A percentile compares a stretch with the other conserved stretches of the same genome.
Conservation (phyloP, 2,888 invertebrate species). For the Orthonevra nobilis region DNA sequence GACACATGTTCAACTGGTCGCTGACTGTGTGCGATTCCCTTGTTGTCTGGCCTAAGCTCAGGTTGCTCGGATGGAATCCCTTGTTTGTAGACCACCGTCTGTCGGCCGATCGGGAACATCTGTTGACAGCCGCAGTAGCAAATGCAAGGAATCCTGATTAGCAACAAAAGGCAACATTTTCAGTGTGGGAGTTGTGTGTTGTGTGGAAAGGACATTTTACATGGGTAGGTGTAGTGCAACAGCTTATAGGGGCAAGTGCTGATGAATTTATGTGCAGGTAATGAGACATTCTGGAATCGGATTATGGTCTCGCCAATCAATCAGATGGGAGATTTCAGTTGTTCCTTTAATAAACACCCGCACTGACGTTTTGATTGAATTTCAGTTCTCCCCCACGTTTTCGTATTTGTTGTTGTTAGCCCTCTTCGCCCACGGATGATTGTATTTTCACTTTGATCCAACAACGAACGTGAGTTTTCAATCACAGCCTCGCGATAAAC, state of each 20-base stretch:
- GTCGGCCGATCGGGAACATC: no score
- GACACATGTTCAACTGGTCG: slow-evolving; percentile 65
- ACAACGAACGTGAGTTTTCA: slow-evolving; percentile 60
- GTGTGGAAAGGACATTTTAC: slow-evolving; percentile 47
- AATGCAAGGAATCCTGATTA: slow-evolving; percentile 40
- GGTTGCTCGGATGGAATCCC: slow-evolving; percentile 18
- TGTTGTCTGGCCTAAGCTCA: slow-evolving; percentile 43
- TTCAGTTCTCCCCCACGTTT: slow-evolving; percentile 21
- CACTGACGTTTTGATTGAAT: slow-evolving; percentile 45
- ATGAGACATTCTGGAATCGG: slow-evolving; percentile 47
- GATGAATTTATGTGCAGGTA: slow-evolving; percentile 51
- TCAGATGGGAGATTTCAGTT: slow-evolving; percentile 22
- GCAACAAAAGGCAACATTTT: slow-evolving; percentile 43
- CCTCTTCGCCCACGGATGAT: slow-evolving; percentile 34
- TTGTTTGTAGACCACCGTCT: slow-evolving; percentile 33
- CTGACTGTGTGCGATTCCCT: slow-evolving; percentile 53
- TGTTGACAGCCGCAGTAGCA: slow-evolving; percentile 47
- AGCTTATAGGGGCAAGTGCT: slow-evolving; percentile 14
- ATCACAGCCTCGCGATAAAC: slow-evolving; percentile 47
- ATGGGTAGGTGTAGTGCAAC: background rate
- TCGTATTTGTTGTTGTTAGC: background rate
- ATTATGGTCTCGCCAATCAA: slow-evolving; percentile 54
- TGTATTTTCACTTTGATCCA: slow-evolving; percentile 52
- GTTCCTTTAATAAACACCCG: slow-evolving; percentile 32
- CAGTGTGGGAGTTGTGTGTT: slow-evolving; percentile 40